phyloP scores from a whole-genome alignment of 2,888 invertebrate genomes.

The Drosophila parthenogenetica region DNA sequence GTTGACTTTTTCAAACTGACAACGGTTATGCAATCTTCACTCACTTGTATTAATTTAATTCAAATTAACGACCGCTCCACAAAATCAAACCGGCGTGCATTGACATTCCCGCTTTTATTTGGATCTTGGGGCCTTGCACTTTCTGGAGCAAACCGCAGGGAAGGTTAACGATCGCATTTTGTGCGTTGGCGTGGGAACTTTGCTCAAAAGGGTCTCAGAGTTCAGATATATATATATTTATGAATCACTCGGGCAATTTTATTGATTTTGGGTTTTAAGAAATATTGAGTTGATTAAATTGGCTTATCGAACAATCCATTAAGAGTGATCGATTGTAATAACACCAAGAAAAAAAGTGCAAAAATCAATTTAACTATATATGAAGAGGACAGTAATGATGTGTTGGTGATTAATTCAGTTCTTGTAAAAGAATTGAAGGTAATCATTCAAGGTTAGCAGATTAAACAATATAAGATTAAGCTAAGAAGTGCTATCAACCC shows the following conservation, averaged over 20 bases:
- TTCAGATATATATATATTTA: neutral
- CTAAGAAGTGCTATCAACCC: neutral
- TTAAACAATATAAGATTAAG: neutral
- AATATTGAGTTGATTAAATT: neutral
- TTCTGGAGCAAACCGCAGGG: conserved; percentile 19
- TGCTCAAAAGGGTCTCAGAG: neutral
- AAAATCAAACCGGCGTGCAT: conserved; percentile 34
- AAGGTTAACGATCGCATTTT: conserved; percentile 28
- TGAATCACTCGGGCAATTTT: conserved; percentile 1
- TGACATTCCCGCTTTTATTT: conserved; percentile 29
- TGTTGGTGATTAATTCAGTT: too few relatives aligned
- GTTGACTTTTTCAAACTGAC: conserved; percentile 23
- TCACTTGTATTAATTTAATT: conserved; percentile 34
- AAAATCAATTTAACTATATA: too few relatives aligned
- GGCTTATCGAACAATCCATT: neutral
- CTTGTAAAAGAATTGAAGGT: too few relatives aligned
- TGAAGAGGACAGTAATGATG: too few relatives aligned
- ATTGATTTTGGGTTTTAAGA: neutral
- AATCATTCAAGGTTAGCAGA: neutral
- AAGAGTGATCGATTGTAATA: neutral
- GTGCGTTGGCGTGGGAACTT: conserved; percentile 32
- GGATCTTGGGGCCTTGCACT: conserved; percentile 29
- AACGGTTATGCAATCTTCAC: conserved; percentile 42
- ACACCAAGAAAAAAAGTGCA: too few relatives aligned
- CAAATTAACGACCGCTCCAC: conserved; percentile 40